These are phyloP conservation scores for Spialia ferax DNA, from an alignment of 2,888 invertebrate genomes.

Conservation along the genomic window DNA sequence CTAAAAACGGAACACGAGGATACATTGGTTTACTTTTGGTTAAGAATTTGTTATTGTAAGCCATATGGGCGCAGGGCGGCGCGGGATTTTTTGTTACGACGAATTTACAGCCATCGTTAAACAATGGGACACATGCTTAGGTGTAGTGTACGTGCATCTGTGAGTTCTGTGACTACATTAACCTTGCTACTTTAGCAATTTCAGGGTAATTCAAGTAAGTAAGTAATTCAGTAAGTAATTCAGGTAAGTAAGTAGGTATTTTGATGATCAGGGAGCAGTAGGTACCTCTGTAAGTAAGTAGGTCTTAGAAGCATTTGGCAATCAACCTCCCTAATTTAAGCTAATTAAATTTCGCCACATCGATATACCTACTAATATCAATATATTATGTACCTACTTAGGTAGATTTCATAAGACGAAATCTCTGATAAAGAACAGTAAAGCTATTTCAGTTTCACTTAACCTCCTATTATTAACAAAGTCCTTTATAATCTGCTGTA, in stretches of 20 bases:
- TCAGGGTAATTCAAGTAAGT: background rate
- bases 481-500: conserved; percentile 8
- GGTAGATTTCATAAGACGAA: too few species aligned
- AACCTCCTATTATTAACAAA: background rate
- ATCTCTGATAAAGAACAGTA: background rate
- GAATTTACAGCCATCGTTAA: conserved; percentile 75
- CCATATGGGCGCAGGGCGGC: conserved; percentile 78
- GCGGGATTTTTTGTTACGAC: conserved; percentile 68
- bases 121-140: conserved; percentile 79
- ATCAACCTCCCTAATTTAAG: too few species aligned
- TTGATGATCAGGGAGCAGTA: too few species aligned
- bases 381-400: too few species aligned
- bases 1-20: conserved; percentile 69
- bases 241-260: too few species aligned
- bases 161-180: conserved; percentile 62
- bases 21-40: conserved; percentile 82
- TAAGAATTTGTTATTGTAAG: conserved; percentile 83
- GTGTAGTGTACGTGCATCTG: conserved; percentile 64
- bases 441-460: background rate
- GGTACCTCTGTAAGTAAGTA: too few species aligned
- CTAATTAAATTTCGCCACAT: too few species aligned
- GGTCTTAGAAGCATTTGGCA: too few species aligned
- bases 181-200: conserved; percentile 41
- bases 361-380: too few species aligned
- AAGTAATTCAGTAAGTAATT: too few species aligned